Conservation (phyloP, 2,888 invertebrate species). For the Reticulitermes lucifugus region DNA sequence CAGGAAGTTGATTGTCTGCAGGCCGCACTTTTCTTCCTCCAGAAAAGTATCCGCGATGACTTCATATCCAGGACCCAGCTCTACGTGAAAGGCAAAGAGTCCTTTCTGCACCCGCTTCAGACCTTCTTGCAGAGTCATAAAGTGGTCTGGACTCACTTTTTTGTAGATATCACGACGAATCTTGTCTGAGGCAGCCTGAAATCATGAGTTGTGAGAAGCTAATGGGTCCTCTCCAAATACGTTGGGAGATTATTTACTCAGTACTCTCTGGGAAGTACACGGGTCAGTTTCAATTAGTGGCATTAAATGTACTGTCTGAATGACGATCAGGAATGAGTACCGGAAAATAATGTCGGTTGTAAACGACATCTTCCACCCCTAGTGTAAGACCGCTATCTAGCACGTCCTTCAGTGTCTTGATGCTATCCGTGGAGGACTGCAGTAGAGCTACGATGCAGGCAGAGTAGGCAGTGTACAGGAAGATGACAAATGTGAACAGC, state of each 20-base stretch:
- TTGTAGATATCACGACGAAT: slow-evolving; percentile 66
- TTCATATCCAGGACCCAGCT: slow-evolving; percentile 74
- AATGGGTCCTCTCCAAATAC: not conserved
- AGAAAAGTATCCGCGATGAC: slow-evolving; percentile 74
- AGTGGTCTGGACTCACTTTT: slow-evolving; percentile 66
- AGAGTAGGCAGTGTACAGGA: slow-evolving; percentile 53
- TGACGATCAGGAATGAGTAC: slow-evolving; percentile 13
- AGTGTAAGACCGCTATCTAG: slow-evolving; percentile 48
- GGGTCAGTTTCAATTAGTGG: too few relatives aligned
- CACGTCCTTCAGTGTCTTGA: slow-evolving; percentile 50
- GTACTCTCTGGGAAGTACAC: too few relatives aligned
- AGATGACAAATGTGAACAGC: slow-evolving; percentile 50
- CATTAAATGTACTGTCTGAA: too few relatives aligned
- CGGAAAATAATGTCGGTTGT: slow-evolving; percentile 49
- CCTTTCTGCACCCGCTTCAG: slow-evolving; percentile 64
- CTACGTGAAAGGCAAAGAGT: slow-evolving; percentile 77
- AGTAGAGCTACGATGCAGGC: slow-evolving; percentile 53
- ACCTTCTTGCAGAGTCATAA: slow-evolving; percentile 65
- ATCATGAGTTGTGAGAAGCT: not conserved
- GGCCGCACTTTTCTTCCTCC: slow-evolving; percentile 78
- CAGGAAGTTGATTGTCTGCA: slow-evolving; percentile 70
- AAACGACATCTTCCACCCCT: slow-evolving; percentile 50
- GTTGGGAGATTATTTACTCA: not conserved
- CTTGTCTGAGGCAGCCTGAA: slow-evolving; percentile 59
- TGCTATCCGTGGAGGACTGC: slow-evolving; percentile 50